Percentiles rank a stretch among this genome's conserved stretches.
Conservation (phyloP, 1,140 invertebrate species). For the Nephila pilipes region DNA sequence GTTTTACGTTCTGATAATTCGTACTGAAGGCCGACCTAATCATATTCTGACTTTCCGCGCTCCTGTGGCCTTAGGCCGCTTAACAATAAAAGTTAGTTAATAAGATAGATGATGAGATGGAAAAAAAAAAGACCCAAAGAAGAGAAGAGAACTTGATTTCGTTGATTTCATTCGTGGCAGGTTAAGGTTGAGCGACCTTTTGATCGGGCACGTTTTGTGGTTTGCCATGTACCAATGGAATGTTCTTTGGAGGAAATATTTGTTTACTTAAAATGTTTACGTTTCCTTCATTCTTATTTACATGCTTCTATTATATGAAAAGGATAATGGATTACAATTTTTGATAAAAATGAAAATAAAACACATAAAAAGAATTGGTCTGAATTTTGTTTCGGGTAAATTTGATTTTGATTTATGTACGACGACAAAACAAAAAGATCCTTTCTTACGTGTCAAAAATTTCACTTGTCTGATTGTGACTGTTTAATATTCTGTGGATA, state of each 20-base stretch:
- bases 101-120: slow-evolving; percentile 52
- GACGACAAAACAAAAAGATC: neutral
- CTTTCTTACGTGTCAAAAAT: neutral
- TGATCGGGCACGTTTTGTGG: slow-evolving; percentile 29
- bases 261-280: slow-evolving; percentile 1
- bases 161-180: neutral
- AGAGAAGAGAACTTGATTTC: slow-evolving; percentile 64
- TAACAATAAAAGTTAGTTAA: slow-evolving; percentile 66
- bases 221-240: neutral
- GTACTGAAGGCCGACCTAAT: slow-evolving; percentile 35
- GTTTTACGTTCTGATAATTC: slow-evolving; percentile 37
- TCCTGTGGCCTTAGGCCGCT: slow-evolving; percentile 36
- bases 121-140: slow-evolving; percentile 17
- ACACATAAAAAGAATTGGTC: too few relatives aligned
- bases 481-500: neutral
- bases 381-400: too few relatives aligned
- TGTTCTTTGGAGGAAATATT: slow-evolving; percentile 41
- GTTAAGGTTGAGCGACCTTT: slow-evolving; percentile 71
- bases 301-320: neutral
- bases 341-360: too few relatives aligned
- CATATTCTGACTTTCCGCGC: neutral
- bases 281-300: too few relatives aligned
- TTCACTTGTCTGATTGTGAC: neutral
- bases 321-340: neutral
- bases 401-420: neutral